Base-by-base conservation (phyloP, 2,113 vertebrate species). In the Lota lota region DNA sequence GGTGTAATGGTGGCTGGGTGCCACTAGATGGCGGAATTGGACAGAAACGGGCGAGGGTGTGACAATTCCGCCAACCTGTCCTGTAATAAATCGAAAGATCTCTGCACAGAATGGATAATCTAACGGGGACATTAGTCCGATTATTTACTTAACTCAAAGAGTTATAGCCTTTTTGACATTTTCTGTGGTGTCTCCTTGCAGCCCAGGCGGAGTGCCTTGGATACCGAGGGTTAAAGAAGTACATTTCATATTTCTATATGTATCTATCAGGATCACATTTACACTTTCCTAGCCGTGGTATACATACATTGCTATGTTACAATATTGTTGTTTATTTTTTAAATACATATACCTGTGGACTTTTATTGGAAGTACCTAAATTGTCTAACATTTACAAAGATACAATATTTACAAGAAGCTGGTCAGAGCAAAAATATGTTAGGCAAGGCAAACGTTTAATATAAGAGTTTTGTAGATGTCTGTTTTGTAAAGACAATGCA, bases 131-230 rank as follows among this genome's bases (percentile, higher is more conserved):
- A 73, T 87, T 75, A 80, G 72, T 67, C 59, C 20, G 64, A 75
- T 69, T 77, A 74, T 85, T 84, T 73, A 79, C 77, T 76, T 72
- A 78, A 76, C 62, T 68, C 36, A 36, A 73, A 77, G 76, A 77
- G 69, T 84, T 75, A 81, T 17, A 59, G 28, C 28, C 60, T 50
- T 58, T 80, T 75, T 75, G 53, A 79, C 63, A 54, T 57, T 64
- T 6, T n/a, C 50, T 54, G 1, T 2, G n/a, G 58, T 75, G 72
- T 86, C 79, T 80, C 73, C 63, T 73, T 78, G 74, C 68, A 67
- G 17, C 22, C 10, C 4, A 63, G 33, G 66, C 62, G 74, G 73
- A 81, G 76, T 70, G 73, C 67, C 22, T 47, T 47, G 2, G 10
- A 47, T 47, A 47, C 10, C 7, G 40, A 47, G 40, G 40, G 40